phyloP scores from a whole-genome alignment of 2,113 vertebrate species.

The Silurus asotus region DNA sequence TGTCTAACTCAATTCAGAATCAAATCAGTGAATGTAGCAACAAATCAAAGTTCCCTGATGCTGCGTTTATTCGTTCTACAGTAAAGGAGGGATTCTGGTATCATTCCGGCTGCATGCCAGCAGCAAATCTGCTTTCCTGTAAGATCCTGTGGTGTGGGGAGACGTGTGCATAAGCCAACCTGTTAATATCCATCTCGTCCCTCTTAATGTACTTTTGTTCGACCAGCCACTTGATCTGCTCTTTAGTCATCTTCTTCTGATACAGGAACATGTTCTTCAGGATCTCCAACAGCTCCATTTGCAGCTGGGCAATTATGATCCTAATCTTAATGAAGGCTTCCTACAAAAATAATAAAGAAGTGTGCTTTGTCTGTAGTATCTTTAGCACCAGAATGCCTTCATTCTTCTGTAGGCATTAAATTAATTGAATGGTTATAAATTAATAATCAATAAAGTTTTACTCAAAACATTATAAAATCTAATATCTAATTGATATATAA shows the following conservation, averaged over 20 bases:
- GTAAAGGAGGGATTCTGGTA: background rate
- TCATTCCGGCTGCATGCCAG: background rate
- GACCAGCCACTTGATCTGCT: slow-evolving; percentile 98
- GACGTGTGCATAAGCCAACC: slow-evolving; percentile 71
- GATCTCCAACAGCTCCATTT: slow-evolving; percentile 98
- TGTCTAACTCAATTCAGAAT: background rate
- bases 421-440: background rate
- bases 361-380: slow-evolving; percentile 91
- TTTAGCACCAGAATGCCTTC: slow-evolving; percentile 94
- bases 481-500: too few relatives aligned
- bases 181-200: slow-evolving; percentile 95
- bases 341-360: slow-evolving; percentile 75
- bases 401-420: slow-evolving; percentile 78
- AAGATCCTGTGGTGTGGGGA: background rate
- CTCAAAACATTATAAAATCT: too few relatives aligned
- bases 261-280: slow-evolving; percentile 97
- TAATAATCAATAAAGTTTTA: background rate
- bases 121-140: background rate
- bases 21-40: background rate
- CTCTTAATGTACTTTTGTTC: slow-evolving; percentile 97
- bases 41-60: background rate
- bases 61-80: background rate
- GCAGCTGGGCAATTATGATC: slow-evolving; percentile 95
- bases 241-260: slow-evolving; percentile 95
- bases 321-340: slow-evolving; percentile 97